Evolutionary conservation across 2,113 vertebrate species (phyloP).

Genomic region (Pelecanoides urinatrix): DNA sequence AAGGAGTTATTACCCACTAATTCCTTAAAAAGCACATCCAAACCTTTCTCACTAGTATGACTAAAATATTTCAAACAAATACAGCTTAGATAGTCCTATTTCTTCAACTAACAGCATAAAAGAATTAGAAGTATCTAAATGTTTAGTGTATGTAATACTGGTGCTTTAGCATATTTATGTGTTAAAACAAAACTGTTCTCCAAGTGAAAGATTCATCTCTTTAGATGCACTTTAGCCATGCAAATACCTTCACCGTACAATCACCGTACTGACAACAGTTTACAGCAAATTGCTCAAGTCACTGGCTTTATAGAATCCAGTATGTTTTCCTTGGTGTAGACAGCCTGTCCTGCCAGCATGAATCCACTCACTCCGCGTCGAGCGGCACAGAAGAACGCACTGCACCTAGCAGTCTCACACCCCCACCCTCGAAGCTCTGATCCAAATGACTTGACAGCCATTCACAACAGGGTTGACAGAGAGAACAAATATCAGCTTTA

Average conservation of each 20-base stretch:
- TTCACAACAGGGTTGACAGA: not conserved
- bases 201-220: not conserved
- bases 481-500: not conserved
- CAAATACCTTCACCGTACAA: not conserved
- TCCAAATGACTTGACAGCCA: not conserved
- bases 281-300: not conserved
- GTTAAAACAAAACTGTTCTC: not conserved
- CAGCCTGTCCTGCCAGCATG: not conserved
- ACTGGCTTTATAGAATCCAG: not conserved
- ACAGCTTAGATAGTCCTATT: not conserved
- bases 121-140: not conserved
- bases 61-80: not conserved
- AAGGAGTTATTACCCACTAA: not conserved
- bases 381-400: accelerated
- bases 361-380: accelerated
- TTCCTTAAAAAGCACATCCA: not conserved
- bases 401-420: not conserved
- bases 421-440: not conserved
- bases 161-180: not conserved
- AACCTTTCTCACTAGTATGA: not conserved
- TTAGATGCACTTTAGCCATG: not conserved
- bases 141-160: not conserved
- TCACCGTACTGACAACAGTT: not conserved
- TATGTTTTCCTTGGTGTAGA: not conserved
- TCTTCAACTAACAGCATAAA: not conserved